These are phyloP conservation scores for Acheta domesticus DNA, from an alignment of 2,888 invertebrate genomes.

Conservation along the genomic window DNA sequence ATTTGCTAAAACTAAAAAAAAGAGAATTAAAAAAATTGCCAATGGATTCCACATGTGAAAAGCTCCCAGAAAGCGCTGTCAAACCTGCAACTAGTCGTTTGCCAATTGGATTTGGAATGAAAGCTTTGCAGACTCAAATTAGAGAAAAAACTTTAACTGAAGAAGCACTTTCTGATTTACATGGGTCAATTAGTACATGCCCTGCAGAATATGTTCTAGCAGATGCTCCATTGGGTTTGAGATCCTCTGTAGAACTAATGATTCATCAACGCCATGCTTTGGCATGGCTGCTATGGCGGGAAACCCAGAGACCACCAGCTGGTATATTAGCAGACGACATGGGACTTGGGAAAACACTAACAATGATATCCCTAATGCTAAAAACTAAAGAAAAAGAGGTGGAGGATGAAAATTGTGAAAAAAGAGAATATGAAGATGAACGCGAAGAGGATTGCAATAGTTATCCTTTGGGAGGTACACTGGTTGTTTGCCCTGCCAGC, in stretches of 20 bases:
- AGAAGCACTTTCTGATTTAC: constrained; percentile 68
- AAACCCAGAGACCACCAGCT: constrained; percentile 77
- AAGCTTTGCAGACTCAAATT: constrained; percentile 66
- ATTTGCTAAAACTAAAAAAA: not conserved
- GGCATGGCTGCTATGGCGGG: constrained; percentile 86
- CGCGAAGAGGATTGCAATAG: constrained; percentile 36
- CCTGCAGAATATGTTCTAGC: constrained; percentile 60
- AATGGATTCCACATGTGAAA: not conserved
- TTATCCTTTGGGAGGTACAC: constrained; percentile 59
- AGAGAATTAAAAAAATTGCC: not conserved
- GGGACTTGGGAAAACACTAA: constrained; percentile 80
- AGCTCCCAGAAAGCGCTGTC: not conserved
- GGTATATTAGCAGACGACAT: constrained; percentile 80
- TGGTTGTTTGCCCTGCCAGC: constrained; percentile 92
- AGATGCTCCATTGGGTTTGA: constrained; percentile 60
- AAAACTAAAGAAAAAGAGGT: constrained; percentile 51
- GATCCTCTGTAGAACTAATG: constrained; percentile 60
- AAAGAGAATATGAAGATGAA: constrained; percentile 39
- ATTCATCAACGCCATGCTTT: constrained; percentile 81
- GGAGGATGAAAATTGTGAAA: constrained; percentile 29
- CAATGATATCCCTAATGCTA: constrained; percentile 72
- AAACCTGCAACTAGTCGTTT: not conserved
- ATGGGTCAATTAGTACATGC: constrained; percentile 64
- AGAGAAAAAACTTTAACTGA: constrained; percentile 66
- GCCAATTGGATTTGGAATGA: not conserved